Conservation (phyloP, 2,113 vertebrate genomes). For the Dicentrarchus labrax region DNA sequence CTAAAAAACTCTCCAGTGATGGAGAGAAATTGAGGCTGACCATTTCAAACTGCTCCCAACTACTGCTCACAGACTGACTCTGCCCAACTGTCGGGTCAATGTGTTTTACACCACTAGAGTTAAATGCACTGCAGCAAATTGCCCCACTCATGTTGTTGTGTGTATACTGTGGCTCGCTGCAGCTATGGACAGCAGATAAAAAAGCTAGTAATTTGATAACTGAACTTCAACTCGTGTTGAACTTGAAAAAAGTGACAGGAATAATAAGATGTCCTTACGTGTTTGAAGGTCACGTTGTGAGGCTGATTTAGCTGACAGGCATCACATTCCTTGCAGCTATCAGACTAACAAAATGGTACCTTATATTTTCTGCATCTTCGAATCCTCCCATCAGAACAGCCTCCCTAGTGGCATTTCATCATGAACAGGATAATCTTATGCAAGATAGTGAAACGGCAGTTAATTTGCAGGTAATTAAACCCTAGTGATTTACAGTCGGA, state of each 20-base stretch:
- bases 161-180: slow-evolving; percentile 34
- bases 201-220: slow-evolving; percentile 47
- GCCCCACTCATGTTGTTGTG: slow-evolving; percentile 52
- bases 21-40: slow-evolving; percentile 69
- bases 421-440: slow-evolving; percentile 89
- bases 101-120: slow-evolving; percentile 70
- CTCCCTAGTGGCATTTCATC: slow-evolving; percentile 87
- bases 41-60: slow-evolving; percentile 68
- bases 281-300: slow-evolving; percentile 68
- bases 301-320: slow-evolving; percentile 61
- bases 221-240: slow-evolving; percentile 36
- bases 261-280: slow-evolving; percentile 63
- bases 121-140: slow-evolving; percentile 74
- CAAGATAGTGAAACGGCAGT: slow-evolving; percentile 89
- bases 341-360: slow-evolving; percentile 66
- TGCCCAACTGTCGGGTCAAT: slow-evolving; percentile 73
- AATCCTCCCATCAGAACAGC: slow-evolving; percentile 77
- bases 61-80: slow-evolving; percentile 61
- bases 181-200: slow-evolving; percentile 25
- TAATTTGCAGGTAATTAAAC: slow-evolving; percentile 90
- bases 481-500: slow-evolving; percentile 86
- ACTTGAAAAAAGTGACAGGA: slow-evolving; percentile 44
- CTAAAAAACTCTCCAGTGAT: slow-evolving; percentile 55
- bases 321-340: slow-evolving; percentile 63
- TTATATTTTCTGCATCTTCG: slow-evolving; percentile 75